Evolutionary conservation across 2,797 vertebrate genomes (phyloP).

Genomic region (Gymnothorax reevesii): DNA sequence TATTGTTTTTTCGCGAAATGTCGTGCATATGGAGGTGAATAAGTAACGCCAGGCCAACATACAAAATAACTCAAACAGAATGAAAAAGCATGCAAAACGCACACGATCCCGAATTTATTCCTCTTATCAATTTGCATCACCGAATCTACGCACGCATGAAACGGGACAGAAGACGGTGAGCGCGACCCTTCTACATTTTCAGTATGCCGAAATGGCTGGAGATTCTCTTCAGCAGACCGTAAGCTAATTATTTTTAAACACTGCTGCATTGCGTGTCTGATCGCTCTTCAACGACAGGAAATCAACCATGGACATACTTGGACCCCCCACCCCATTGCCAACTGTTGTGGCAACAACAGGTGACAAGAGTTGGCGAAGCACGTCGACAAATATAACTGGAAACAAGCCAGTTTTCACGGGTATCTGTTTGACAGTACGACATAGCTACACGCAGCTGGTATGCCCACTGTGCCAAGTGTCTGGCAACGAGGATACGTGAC

Average conservation of each 20-base stretch:
- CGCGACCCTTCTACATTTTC: background rate
- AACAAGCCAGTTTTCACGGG: background rate
- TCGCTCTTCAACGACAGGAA: background rate
- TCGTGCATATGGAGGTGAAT: background rate
- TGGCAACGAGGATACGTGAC: background rate
- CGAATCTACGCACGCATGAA: background rate
- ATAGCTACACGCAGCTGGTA: background rate
- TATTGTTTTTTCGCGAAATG: background rate
- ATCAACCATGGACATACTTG: background rate
- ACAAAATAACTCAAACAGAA: no score
- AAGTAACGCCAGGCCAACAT: background rate
- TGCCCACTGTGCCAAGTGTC: background rate
- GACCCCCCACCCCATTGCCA: background rate
- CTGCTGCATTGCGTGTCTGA: background rate
- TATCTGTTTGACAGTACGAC: background rate
- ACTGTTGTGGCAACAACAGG: conserved; percentile 20
- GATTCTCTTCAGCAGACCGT: background rate
- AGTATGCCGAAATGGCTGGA: background rate
- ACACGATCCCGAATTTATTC: background rate
- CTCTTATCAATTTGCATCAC: background rate
- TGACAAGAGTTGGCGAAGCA: background rate
- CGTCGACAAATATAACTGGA: background rate
- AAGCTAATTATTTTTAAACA: background rate
- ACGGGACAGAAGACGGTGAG: background rate
- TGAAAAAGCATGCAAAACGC: background rate